Percentiles rank a stretch among this genome's conserved stretches.
These are phyloP conservation scores for Subanguina moxae DNA, from an alignment of 1,140 invertebrate genomes.

Conservation along the genomic window DNA sequence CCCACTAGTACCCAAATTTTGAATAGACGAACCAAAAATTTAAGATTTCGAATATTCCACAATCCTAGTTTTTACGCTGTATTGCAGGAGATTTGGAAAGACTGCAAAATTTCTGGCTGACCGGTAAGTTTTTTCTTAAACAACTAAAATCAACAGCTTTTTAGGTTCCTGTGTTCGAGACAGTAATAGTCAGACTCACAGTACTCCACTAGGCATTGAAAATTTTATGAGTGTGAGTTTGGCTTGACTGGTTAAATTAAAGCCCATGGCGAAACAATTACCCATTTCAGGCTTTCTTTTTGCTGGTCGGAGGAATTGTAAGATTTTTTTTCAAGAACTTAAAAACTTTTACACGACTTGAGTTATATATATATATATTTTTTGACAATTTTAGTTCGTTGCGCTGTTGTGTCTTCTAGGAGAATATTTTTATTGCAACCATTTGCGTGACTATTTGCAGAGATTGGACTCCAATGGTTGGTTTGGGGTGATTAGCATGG, in stretches of 20 bases:
- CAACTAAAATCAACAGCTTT: too few species aligned
- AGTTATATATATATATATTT: neutral
- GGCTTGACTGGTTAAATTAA: too few species aligned
- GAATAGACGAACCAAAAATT: too few species aligned
- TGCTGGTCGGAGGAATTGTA: slow-evolving; percentile 83
- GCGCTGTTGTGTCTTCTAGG: slow-evolving; percentile 76
- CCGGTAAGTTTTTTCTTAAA: too few species aligned
- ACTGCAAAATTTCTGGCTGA: slow-evolving; percentile 90
- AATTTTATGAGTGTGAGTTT: slow-evolving; percentile 77
- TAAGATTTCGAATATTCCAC: too few species aligned
- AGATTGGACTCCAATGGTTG: slow-evolving; percentile 76
- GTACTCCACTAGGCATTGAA: slow-evolving; percentile 83
- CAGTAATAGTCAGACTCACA: slow-evolving; percentile 77
- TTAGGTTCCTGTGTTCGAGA: slow-evolving; percentile 86
- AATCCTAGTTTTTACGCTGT: too few species aligned
- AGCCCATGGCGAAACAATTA: too few species aligned
- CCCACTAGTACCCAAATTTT: too few species aligned
- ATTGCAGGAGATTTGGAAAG: slow-evolving; percentile 79
- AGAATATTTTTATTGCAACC: slow-evolving; percentile 91
- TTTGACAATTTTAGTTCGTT: slow-evolving; percentile 64
- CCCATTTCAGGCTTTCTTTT: slow-evolving; percentile 72
- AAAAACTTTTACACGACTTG: neutral
- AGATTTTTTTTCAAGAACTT: slow-evolving; percentile 8
- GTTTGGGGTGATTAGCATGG: slow-evolving; percentile 83
- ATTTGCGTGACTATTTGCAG: slow-evolving; percentile 76